Evolutionary conservation across 2,888 invertebrate species (phyloP).

Genomic region (Tipula vernalis): DNA sequence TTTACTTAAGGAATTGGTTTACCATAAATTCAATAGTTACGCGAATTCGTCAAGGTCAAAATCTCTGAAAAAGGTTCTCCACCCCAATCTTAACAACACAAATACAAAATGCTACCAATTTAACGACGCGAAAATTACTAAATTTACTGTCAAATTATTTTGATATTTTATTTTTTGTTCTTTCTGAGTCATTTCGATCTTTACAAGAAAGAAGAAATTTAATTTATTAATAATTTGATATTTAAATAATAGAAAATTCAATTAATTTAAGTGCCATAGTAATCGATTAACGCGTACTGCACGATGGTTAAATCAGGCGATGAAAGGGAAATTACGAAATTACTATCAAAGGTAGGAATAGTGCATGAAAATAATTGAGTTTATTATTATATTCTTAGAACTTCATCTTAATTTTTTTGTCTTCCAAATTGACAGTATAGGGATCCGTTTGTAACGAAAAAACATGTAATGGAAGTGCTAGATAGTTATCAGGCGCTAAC

Average conservation of each 20-base stretch:
- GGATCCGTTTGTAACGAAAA: conserved; percentile 50
- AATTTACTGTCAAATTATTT: not conserved
- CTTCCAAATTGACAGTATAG: conserved; percentile 45
- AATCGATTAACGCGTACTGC: not conserved
- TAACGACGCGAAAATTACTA: not conserved
- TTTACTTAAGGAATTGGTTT: not conserved
- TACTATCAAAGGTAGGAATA: conserved; percentile 37
- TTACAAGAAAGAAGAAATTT: not conserved
- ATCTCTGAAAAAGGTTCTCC: not conserved
- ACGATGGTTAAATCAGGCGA: conserved; percentile 25
- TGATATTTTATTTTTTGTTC: not conserved
- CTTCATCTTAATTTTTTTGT: conserved; percentile 7
- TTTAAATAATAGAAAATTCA: not conserved
- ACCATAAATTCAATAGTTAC: not conserved
- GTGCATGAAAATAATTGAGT: no score
- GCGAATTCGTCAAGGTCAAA: not conserved
- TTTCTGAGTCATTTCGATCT: not conserved
- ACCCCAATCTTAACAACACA: not conserved
- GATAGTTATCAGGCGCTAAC: conserved; percentile 51
- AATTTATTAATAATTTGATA: not conserved
- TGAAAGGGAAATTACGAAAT: conserved; percentile 39
- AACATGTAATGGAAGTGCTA: conserved; percentile 53
- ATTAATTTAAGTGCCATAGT: not conserved
- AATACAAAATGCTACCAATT: not conserved
- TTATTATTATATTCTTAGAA: not conserved